Conservation (phyloP, 2,888 invertebrate genomes). For the Drosophila emarginata region DNA sequence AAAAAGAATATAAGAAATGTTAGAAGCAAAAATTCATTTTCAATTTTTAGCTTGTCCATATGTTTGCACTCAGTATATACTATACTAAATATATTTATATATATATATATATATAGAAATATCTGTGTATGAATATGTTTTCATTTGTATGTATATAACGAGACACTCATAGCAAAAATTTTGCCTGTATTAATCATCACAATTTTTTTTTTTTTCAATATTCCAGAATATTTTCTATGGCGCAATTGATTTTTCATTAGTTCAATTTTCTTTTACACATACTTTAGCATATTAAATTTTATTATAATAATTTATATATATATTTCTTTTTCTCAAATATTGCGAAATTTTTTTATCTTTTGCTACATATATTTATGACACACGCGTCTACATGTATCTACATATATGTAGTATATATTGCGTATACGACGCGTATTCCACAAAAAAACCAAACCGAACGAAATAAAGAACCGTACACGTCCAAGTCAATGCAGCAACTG, state of each 20-base stretch:
- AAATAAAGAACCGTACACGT: conserved; percentile 59
- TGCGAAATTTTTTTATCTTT: conserved; percentile 60
- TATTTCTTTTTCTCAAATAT: conserved; percentile 48
- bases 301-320: conserved; percentile 20
- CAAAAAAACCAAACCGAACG: conserved; percentile 12
- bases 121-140: not conserved
- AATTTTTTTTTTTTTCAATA: conserved; percentile 12
- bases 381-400: conserved; percentile 45
- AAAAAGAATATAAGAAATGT: not conserved
- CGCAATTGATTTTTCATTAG: conserved; percentile 43
- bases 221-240: conserved; percentile 39
- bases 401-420: conserved; percentile 52
- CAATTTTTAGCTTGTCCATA: conserved; percentile 36
- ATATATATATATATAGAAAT: not conserved
- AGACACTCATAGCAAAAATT: conserved; percentile 7
- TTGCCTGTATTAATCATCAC: conserved; percentile 58
- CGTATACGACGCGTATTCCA: conserved; percentile 72
- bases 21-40: conserved; percentile 36
- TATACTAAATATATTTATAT: conserved; percentile 18
- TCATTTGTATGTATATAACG: conserved; percentile 12
- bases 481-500: conserved; percentile 77
- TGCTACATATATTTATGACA: conserved; percentile 23
- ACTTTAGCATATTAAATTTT: conserved; percentile 65
- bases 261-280: conserved; percentile 43
- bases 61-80: conserved; percentile 41